Base-by-base conservation (phyloP, 2,888 invertebrate genomes). In the Alviniconcha strummeri region DNA sequence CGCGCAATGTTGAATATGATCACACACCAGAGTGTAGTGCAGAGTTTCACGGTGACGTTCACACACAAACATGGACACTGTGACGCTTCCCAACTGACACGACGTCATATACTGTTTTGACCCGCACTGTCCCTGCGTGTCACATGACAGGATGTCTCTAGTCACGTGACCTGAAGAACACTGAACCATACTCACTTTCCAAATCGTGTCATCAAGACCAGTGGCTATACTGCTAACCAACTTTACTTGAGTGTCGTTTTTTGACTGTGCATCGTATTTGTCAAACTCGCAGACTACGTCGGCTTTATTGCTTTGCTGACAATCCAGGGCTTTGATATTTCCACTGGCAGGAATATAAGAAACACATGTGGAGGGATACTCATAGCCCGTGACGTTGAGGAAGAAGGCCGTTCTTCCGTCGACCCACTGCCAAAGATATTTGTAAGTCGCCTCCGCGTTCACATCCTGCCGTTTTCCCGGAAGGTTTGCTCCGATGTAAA, bases 141-240 rank as follows among this genome's bases (percentile, higher is more conserved):
- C n/a, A n/a, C 71, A 71, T n/a, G 71, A 71, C 71, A 71, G n/a
- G 17, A 71, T n/a, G 8, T 71, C 71, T 71, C 71, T 71, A 7
- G n/a, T 71, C 71, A 71, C 71, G 17, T 71, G 17, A 0, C 17
- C 71, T 5, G 8, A 11, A 15, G 4, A 3, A 71, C 71, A 71
- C 19, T 19, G 71, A 17, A 71, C 15, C 4, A 17, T 17, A 8
- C 71, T 71, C n/a, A 71, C 71, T 8, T 71, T 71, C 71, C 71
- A 36, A 36, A 36, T 36, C 36, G 36, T 0, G 36, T 36, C 36
- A 3, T 36, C 36, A 36, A 36, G 3, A 71, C 4, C 6, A 17
- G n/a, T 15, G 9, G 15, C 1, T 1, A 64, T 4, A 36, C 64
- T 64, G 64, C 64, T 15, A 4, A 64, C 15, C 1, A 9, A 15